Base-by-base conservation (phyloP, 1,140 invertebrate genomes). In the Coelopa frigida region DNA sequence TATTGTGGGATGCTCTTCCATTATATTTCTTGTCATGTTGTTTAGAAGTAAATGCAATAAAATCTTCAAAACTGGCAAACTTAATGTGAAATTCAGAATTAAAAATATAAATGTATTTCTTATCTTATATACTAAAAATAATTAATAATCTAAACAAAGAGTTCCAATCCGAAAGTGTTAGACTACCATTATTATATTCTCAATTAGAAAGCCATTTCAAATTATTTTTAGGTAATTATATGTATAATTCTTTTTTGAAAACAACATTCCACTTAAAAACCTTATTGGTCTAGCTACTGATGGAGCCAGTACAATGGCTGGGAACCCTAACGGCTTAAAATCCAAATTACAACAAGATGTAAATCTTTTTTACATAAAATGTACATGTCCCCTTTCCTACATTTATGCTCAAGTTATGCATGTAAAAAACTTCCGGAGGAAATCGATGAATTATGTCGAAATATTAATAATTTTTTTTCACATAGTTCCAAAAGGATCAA, bases 391-490 rank as follows among this genome's bases (percentile, higher is more conserved):
- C 46, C 42, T 17, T 48, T 40, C 21, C 31, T 48, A 6, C 38
- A 41, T 21, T 24, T 48, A 5, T 56, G 49, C 38, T 55, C 56
- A 7, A 50, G 23, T 39, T 41, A 53, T 33, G 60, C 58, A 10
- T 61, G 55, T 38, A 38, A 38, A 43, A 56, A 44, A 37, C 27
- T 64, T 10, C 59, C 57, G 1, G 21, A 37, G 43, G 24, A 33
- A 21, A 24, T 42, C 24, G 56, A 63, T 50, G 48, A 56, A 31
- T 23, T 59, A 11, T 50, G 50, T 4, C 12, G 53, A 26, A 45
- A 60, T 44, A 47, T 58, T 18, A 52, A 57, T 39, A 53, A 38
- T 26, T 61, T 50, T 48, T 45, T 61, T 18, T 20, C 48, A 42
- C 26, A 55, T 29, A 44, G 45, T 44, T 27, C 31, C 18, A 51